Evolutionary conservation across 2,797 vertebrate genomes (phyloP).

Genomic region (Lithobates sylvaticus): DNA sequence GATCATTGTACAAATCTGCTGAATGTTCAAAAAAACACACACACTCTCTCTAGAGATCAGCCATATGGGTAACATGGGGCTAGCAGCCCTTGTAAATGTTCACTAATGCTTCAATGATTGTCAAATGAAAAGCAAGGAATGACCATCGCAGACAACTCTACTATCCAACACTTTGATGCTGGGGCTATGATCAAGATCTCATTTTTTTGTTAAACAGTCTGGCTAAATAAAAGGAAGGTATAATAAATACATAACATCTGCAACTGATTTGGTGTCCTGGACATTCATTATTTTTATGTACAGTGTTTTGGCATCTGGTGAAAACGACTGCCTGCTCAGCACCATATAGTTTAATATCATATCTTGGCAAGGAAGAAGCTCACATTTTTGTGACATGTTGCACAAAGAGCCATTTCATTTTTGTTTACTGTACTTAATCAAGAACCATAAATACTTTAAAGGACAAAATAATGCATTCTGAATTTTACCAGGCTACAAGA

Average conservation of each 20-base stretch:
- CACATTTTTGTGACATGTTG: conserved; percentile 6
- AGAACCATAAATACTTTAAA: conserved; percentile 1
- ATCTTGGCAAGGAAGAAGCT: conserved; percentile 12
- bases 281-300: conserved; percentile 45
- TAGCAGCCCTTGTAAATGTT: no score
- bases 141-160: neutral
- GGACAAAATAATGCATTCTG: no score
- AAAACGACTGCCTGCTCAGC: conserved; percentile 34
- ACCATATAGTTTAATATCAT: conserved; percentile 45
- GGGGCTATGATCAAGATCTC: conserved; percentile 11
- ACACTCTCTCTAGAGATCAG: no score
- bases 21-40: neutral
- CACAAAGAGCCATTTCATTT: neutral
- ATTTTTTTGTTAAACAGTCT: conserved; percentile 22
- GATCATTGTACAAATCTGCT: neutral
- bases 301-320: conserved; percentile 36
- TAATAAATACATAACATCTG: conserved; percentile 48
- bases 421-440: conserved; percentile 15
- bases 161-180: conserved; percentile 8
- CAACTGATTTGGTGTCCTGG: conserved; percentile 41
- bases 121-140: conserved; percentile 1
- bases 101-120: neutral
- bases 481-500: no score
- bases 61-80: no score
- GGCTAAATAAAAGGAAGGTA: conserved; percentile 21